Base-by-base conservation (phyloP, 1,140 invertebrate species). In the Drosophila kohkoa region DNA sequence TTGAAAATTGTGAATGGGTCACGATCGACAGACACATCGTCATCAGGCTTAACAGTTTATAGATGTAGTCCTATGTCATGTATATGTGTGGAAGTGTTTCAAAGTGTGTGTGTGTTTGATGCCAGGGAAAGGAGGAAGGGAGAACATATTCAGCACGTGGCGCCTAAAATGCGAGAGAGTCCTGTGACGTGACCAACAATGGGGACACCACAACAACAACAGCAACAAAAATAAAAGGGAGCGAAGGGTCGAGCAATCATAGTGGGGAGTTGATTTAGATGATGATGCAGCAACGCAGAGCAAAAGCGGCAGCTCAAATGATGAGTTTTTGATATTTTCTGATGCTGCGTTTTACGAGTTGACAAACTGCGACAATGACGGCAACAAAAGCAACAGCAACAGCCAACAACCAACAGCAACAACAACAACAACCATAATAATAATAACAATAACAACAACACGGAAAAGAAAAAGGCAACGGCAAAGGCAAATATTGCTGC, bases 301-400 rank as follows among this genome's bases (percentile, higher is more conserved):
- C 41, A 51, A 25, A 28, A 52, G 66, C 48, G n/a, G 6, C 60
- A 15, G 25, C 46, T 41, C 30, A 57, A 57, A 49, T 66, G 60
- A 71, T 64, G 68, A 57, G 43, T 41, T 59, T 69, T 69, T 75
- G 41, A 49, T 52, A 32, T 63, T 69, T 74, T 76, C 45, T 35
- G 38, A 48, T 41, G 57, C 73, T 76, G 73, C 76, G 62, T 75
- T 87, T 87, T 88, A 87, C 83, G 82, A 88, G 76, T 65, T 88
- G 77, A 79, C 80, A 82, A 87, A 82, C 67, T 67, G 79, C 45
- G 62, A 72, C 55, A 52, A 64, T 43, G 15, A 45, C 57, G 45
- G 67, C 32, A 59, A 60, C 20, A 68, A 59, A 6, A 35, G 1
- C 32, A 16, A 54, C 49, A 62, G 41, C 48, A 49, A 45, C 38